These are phyloP conservation scores for Gorsachius goisagi DNA, from an alignment of 2,113 vertebrate species.

Conservation along the genomic window DNA sequence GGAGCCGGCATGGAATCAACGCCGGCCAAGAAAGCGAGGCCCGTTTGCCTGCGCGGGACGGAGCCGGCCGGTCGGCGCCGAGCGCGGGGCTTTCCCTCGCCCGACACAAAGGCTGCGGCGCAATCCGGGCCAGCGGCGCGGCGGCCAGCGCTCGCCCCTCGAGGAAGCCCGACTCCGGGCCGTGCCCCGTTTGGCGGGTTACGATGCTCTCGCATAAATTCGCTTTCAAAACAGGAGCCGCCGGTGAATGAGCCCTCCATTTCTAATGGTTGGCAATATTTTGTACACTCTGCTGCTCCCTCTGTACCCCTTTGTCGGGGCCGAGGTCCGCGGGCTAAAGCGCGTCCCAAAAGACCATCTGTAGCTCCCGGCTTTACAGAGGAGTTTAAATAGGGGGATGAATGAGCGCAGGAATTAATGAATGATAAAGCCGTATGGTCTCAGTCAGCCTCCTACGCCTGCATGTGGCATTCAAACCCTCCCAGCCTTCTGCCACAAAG, in stretches of 20 bases:
- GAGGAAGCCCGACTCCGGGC: neutral
- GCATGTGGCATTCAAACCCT: constrained; percentile 53
- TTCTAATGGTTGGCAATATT: constrained; percentile 61
- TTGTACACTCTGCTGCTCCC: constrained; percentile 61
- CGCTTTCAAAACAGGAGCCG: neutral
- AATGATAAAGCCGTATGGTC: constrained; percentile 72
- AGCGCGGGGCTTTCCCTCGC: neutral
- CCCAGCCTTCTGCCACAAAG: constrained; percentile 62
- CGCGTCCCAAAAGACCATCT: constrained; percentile 74
- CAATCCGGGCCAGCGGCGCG: neutral
- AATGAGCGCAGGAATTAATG: constrained; percentile 73
- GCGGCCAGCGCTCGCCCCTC: neutral
- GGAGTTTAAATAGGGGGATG: constrained; percentile 73
- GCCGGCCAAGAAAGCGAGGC: neutral
- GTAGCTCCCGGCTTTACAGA: constrained; percentile 69
- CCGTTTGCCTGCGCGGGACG: neutral
- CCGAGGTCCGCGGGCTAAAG: constrained; percentile 55
- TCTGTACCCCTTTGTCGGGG: constrained; percentile 63
- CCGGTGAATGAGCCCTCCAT: constrained; percentile 23
- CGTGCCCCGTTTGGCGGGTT: neutral
- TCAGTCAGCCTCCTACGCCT: constrained; percentile 56
- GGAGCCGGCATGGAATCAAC: accelerated
- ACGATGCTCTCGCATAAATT: neutral
- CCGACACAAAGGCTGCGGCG: neutral
- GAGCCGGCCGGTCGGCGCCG: accelerated